Conservation (phyloP, 2,113 vertebrate species). For the Anolis carolinensis region DNA sequence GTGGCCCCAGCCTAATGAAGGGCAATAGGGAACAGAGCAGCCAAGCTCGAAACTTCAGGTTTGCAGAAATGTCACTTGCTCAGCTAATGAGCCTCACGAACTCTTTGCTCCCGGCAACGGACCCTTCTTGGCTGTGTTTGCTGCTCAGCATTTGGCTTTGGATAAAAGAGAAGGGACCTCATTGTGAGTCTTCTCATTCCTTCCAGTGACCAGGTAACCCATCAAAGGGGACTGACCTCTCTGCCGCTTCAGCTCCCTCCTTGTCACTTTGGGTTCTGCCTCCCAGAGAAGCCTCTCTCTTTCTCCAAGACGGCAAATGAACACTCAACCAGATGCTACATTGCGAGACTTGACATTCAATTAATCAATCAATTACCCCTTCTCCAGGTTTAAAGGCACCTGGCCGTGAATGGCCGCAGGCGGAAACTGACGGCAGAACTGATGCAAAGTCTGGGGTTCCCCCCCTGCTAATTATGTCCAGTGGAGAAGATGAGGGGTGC, state of each 20-base stretch:
- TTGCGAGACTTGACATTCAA: neutral
- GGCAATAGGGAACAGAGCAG: neutral
- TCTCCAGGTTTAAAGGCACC: slow-evolving; percentile 14
- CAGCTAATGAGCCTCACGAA: neutral
- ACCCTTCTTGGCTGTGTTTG: neutral
- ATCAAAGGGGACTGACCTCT: neutral
- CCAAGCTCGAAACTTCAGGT: accelerated
- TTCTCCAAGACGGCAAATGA: neutral
- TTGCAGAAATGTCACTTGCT: neutral
- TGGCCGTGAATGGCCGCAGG: slow-evolving; percentile 8
- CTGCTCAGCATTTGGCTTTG: neutral
- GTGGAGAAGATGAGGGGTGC: too few relatives aligned
- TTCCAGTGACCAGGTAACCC: neutral
- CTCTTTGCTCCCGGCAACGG: accelerated
- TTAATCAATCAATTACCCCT: slow-evolving; percentile 7
- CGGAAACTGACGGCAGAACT: slow-evolving; percentile 24
- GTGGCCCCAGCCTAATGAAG: neutral
- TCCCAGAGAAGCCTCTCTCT: neutral
- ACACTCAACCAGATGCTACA: too few relatives aligned
- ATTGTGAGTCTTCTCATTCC: neutral
- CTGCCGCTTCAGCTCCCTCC: neutral
- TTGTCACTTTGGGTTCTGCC: neutral
- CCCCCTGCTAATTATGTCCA: too few relatives aligned
- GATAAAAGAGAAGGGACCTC: neutral
- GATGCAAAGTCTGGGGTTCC: neutral